A percentile compares a stretch with the other conserved stretches of the same genome.
phyloP scores from a whole-genome alignment of 1,140 invertebrate genomes.

The Plectus sambesii region DNA sequence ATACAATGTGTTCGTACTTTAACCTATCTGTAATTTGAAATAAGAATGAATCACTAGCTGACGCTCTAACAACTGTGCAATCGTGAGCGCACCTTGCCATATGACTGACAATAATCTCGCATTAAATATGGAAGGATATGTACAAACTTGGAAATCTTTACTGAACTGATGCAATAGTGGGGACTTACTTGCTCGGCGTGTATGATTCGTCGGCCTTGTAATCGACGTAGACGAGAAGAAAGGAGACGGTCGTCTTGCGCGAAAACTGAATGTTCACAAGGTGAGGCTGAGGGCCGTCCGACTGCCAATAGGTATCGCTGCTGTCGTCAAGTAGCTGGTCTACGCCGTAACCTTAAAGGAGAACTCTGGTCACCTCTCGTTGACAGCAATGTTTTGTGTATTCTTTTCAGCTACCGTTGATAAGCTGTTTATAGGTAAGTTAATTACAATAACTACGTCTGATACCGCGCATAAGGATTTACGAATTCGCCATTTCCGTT shows the following conservation, averaged over 20 bases:
- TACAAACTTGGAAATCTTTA: constrained; percentile 29
- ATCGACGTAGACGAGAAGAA: constrained; percentile 92
- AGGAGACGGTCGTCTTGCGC: constrained; percentile 81
- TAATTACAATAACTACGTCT: too few relatives aligned
- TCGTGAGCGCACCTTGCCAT: constrained; percentile 10
- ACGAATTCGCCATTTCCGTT: constrained; percentile 6
- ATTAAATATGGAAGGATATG: constrained; percentile 22
- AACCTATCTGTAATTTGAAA: too few relatives aligned
- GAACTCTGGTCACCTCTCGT: too few relatives aligned
- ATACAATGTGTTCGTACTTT: too few relatives aligned
- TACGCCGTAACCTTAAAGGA: constrained; percentile 74
- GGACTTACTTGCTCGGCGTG: constrained; percentile 68
- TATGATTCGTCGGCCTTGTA: constrained; percentile 98
- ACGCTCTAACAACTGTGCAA: too few relatives aligned
- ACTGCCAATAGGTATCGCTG: constrained; percentile 97
- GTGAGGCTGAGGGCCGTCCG: constrained; percentile 93
- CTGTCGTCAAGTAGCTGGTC: constrained; percentile 87
- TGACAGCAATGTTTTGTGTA: too few relatives aligned
- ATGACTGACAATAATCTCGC: neutral
- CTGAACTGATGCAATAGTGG: neutral
- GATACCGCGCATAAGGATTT: too few relatives aligned
- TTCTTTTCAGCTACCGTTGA: too few relatives aligned
- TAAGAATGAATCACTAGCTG: too few relatives aligned
- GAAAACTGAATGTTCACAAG: constrained; percentile 94
- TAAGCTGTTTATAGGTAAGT: too few relatives aligned